Base-by-base conservation (phyloP, 2,888 invertebrate species). In the Calameuta pallipes region DNA sequence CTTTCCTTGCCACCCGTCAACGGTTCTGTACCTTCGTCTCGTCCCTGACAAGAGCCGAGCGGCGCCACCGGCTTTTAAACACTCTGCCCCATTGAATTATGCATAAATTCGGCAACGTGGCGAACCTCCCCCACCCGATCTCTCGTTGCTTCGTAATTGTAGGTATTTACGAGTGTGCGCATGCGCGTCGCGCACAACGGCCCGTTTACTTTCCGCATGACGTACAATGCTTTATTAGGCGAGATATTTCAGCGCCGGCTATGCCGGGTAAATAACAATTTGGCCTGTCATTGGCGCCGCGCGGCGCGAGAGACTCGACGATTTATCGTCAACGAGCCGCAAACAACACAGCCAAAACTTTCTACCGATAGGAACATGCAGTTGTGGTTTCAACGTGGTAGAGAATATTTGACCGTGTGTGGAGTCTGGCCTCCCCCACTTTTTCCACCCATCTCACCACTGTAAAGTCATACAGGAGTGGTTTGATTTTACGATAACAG, bases 261-360 rank as follows among this genome's bases (percentile, higher is more conserved):
- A 33, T n/a, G 36, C 74, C 74, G 74, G 37, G 74, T 74, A 74
- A 74, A 74, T 74, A 36, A 74, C 74, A 74, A 74, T 74, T 74
- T 36, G 74, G 34, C 34, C 36, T 37, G 74, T 74, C 37, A 74
- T 74, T 36, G 74, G 74, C 11, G 74, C 74, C 36, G 34, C 74
- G 34, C 3, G 33, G 34, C 74, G 36, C 37, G 9, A 3, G 37
- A 37, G 15, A 35, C 37, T 74, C 74, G 34, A 34, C 74, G 74
- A 74, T 74, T 74, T 36, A 74, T 74, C 74, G 74, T 37, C 74
- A 56, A 23, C 56, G 56, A 56, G 56, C 56, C 56, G 56, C 56
- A 56, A 56, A 56, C 56, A 56, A 56, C 23, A 56, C 56, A 1
- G 56, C 23, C 56, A 23, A 56, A 56, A 56, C 23, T 56, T 56